Evolutionary conservation across 2,797 vertebrate genomes (phyloP).

Genomic region (Brachymystax lenok): DNA sequence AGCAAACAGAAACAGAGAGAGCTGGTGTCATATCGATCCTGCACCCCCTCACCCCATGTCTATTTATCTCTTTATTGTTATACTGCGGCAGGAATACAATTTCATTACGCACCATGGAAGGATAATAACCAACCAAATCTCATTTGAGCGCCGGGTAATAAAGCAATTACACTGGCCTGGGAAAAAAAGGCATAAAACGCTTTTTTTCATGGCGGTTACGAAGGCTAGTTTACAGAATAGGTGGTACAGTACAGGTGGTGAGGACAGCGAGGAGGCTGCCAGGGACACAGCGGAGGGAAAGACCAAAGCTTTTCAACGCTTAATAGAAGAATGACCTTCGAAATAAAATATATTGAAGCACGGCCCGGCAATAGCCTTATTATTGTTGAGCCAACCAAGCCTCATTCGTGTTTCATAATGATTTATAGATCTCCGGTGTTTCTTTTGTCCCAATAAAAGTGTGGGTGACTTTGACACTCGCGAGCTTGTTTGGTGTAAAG

Average conservation of each 20-base stretch:
- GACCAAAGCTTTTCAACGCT: neutral
- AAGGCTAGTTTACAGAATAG: conserved; percentile 68
- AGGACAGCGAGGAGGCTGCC: conserved; percentile 24
- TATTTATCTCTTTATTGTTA: conserved; percentile 46
- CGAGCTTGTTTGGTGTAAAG: neutral
- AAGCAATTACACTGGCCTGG: conserved; percentile 60
- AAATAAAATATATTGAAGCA: neutral
- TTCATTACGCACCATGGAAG: conserved; percentile 73
- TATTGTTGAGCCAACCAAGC: neutral
- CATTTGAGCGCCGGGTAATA: conserved; percentile 68
- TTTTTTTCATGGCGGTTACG: conserved; percentile 66
- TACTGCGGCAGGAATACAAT: conserved; percentile 72
- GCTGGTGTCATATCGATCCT: conserved; percentile 69
- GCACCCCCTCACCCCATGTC: neutral
- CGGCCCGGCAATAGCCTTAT: neutral
- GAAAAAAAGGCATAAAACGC: conserved; percentile 51
- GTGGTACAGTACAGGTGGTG: conserved; percentile 62
- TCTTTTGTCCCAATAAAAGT: neutral
- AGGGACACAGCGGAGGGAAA: neutral
- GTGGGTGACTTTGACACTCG: neutral
- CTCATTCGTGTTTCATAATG: neutral
- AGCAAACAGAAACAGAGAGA: too few relatives aligned
- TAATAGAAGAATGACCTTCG: neutral
- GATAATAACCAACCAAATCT: conserved; percentile 76
- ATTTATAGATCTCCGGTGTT: too few relatives aligned